A percentile compares a stretch with the other conserved stretches of the same genome.
These are phyloP conservation scores for Lucilia cuprina DNA, from an alignment of 1,140 invertebrate genomes.

Conservation along the genomic window DNA sequence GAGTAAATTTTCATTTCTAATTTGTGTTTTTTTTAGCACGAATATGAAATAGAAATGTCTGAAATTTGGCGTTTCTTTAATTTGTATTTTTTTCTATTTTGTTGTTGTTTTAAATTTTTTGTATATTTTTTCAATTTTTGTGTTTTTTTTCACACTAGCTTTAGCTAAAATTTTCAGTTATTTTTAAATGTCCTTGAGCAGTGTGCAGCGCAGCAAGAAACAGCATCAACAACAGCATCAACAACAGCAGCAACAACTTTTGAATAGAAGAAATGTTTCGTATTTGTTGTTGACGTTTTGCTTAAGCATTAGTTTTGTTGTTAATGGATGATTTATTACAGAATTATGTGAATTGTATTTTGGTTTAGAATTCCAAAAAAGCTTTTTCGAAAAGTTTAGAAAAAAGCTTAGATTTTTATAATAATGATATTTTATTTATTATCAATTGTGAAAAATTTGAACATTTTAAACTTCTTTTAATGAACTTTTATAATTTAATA, in stretches of 20 bases:
- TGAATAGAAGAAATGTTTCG: too few species aligned
- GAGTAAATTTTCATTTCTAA: neutral
- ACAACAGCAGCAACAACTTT: too few species aligned
- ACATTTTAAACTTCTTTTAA: too few species aligned
- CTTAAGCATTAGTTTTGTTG: too few species aligned
- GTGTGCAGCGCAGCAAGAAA: too few species aligned
- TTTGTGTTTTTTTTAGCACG: neutral
- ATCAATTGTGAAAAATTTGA: too few species aligned
- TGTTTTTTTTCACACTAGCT: neutral
- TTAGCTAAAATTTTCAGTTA: slow-evolving; percentile 50
- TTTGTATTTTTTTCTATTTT: neutral
- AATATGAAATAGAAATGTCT: slow-evolving; percentile 8
- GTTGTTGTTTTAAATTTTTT: neutral
- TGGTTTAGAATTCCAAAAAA: slow-evolving; percentile 6
- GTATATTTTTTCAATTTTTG: neutral
- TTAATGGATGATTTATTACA: too few species aligned
- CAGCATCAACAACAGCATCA: too few species aligned
- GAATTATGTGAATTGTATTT: too few species aligned
- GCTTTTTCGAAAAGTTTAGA: neutral
- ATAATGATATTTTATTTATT: too few species aligned
- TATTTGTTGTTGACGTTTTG: too few species aligned
- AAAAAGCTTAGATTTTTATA: neutral
- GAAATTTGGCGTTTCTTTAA: neutral
- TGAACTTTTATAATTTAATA: too few species aligned
- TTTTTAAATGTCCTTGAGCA: slow-evolving; percentile 62